Evolutionary conservation across 2,113 vertebrate genomes (phyloP), one percentile per base, ranked within the genome.

Genomic region (Cavia porcellus): DNA sequence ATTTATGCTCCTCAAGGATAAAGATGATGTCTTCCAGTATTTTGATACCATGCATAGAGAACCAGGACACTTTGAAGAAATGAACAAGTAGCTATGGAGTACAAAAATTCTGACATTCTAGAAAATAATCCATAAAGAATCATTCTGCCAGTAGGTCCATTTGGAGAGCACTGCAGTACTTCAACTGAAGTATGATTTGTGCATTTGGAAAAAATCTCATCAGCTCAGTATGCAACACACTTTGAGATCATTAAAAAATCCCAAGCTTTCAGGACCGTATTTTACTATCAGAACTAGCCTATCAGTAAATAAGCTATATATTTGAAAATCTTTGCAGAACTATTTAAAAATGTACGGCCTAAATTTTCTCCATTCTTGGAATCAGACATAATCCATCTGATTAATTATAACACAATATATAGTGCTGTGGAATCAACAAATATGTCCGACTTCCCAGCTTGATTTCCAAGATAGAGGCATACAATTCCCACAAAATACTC

Each of bases 391-490:
- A 89, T 91, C 47, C 45, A 77, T 59, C 32, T 72, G 42, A 93
- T 89, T 95, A 97, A 94, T 86, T 95, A 89, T 80, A 94, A 59
- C 20, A 25, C 35, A 72, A 79, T 96, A 62, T n/a, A 96, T 5
- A 81, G 32, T 87, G n/a, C 96, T 97, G 96, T 90, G 96, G 66
- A 86, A 92, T 90, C 98, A 97, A 95, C 97, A 97, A 98, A 98
- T 98, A 98, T 96, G 98, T 98, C 94, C 96, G 98, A 89, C 92
- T 98, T 96, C 88, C 92, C 94, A 97, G 98, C 8, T 1, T 98
- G 97, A 96, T 97, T 98, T 98, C 97, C 91, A 98, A 98, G 94
- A 98, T 93, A 88, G 97, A 98, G 93, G 95, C 87, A 96, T 96
- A 80, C 86, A 97, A 98, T 98, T 98, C 98, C 94, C 86, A 96